Evolutionary conservation across 2,888 invertebrate genomes (phyloP).

Genomic region (Maniola hyperantus): DNA sequence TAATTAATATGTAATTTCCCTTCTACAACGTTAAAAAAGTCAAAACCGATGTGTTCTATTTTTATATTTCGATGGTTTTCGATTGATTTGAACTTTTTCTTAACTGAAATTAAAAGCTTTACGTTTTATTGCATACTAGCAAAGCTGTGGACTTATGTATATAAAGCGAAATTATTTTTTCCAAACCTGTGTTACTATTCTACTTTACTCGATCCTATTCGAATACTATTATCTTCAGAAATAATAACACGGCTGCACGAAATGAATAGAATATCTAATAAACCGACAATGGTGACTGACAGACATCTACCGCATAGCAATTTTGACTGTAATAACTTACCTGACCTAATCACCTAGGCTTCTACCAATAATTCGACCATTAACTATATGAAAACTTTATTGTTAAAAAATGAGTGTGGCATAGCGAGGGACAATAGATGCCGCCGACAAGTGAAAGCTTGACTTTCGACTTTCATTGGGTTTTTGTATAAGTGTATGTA

Average conservation of each 20-base stretch:
- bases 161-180: conserved; percentile 26
- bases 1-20: too few species aligned
- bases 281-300: conserved; percentile 42
- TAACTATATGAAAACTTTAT: conserved; percentile 50
- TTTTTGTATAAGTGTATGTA: conserved; percentile 78
- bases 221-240: conserved; percentile 31
- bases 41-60: too few species aligned
- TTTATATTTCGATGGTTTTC: too few species aligned
- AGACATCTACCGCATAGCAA: conserved; percentile 40
- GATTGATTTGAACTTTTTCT: background rate
- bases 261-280: conserved; percentile 43
- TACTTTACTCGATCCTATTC: background rate
- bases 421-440: conserved; percentile 60
- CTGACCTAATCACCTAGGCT: conserved; percentile 48
- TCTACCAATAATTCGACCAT: conserved; percentile 54
- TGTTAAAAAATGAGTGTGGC: conserved; percentile 62
- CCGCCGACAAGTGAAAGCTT: conserved; percentile 78
- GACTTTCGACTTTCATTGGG: conserved; percentile 81
- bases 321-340: conserved; percentile 44
- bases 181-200: conserved; percentile 19
- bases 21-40: too few species aligned
- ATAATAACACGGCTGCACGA: conserved; percentile 36
- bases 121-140: background rate
- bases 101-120: background rate
- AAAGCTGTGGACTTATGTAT: conserved; percentile 6